phyloP scores from a whole-genome alignment of 2,113 vertebrate genomes.

The Thermophis baileyi region DNA sequence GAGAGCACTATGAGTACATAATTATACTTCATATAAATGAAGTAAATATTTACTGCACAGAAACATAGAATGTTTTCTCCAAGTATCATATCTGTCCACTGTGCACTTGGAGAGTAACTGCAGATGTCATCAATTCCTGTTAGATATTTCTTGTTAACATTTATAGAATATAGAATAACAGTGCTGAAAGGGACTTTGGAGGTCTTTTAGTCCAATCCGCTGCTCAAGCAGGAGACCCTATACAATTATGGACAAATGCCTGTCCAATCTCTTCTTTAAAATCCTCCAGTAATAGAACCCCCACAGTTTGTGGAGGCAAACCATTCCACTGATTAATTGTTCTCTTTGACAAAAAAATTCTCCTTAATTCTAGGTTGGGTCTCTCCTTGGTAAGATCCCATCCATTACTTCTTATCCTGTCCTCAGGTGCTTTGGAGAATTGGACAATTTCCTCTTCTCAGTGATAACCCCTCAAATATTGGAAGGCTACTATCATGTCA shows the following conservation, averaged over 20 bases:
- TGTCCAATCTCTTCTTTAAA: neutral
- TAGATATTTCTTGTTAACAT: neutral
- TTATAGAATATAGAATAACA: neutral
- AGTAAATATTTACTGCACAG: neutral
- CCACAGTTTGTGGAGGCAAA: neutral
- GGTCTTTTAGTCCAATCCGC: neutral
- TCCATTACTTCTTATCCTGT: neutral
- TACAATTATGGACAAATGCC: neutral
- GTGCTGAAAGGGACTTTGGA: neutral
- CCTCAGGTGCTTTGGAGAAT: neutral
- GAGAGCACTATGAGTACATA: neutral
- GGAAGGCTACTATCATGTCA: neutral
- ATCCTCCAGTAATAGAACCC: neutral
- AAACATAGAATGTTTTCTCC: neutral
- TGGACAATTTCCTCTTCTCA: neutral
- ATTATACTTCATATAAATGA: neutral
- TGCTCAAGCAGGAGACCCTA: neutral
- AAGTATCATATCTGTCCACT: neutral
- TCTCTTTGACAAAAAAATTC: neutral
- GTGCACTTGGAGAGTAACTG: neutral
- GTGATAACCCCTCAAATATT: neutral
- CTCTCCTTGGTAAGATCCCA: neutral
- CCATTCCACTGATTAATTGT: neutral
- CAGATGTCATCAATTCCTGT: neutral
- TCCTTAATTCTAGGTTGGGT: neutral